Evolutionary conservation across 2,797 vertebrate genomes (phyloP).

Genomic region (Cyclopterus lumpus): DNA sequence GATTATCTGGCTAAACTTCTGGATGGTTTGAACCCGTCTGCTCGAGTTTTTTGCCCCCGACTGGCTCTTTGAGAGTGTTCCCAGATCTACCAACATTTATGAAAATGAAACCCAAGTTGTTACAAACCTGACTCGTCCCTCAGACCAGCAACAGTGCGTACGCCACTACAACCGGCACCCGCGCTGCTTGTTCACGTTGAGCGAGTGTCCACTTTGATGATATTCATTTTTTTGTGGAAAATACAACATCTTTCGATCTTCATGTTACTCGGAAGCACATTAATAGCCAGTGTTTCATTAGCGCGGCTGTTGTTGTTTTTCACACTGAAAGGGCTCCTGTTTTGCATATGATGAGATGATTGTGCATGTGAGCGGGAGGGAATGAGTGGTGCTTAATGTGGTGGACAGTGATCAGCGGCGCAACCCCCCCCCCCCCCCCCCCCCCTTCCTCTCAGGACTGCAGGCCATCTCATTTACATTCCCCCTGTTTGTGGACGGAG

Average conservation of each 20-base stretch:
- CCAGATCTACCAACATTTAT: neutral
- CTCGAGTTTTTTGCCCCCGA: neutral
- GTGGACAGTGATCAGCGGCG: slow-evolving; percentile 67
- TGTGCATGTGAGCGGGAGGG: slow-evolving; percentile 51
- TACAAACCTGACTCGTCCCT: neutral
- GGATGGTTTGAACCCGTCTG: neutral
- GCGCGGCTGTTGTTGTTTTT: slow-evolving; percentile 71
- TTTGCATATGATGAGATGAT: slow-evolving; percentile 77
- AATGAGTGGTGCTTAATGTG: slow-evolving; percentile 75
- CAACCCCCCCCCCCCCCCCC: neutral
- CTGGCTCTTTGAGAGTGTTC: neutral
- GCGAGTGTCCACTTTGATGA: slow-evolving; percentile 15
- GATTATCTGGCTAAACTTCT: neutral
- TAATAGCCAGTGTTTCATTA: slow-evolving; percentile 67
- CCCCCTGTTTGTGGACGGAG: slow-evolving; percentile 51
- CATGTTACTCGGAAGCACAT: slow-evolving; percentile 63
- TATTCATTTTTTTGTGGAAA: slow-evolving; percentile 7
- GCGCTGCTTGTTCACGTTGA: neutral
- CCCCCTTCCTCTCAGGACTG: slow-evolving; percentile 35
- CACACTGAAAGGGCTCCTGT: slow-evolving; percentile 53
- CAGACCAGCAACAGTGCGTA: neutral
- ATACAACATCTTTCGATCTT: slow-evolving; percentile 43
- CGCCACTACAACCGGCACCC: neutral
- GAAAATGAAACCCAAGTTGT: neutral
- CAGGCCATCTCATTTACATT: slow-evolving; percentile 75